phyloP scores from a whole-genome alignment of 2,113 vertebrate species.

The Heteronetta atricapilla region DNA sequence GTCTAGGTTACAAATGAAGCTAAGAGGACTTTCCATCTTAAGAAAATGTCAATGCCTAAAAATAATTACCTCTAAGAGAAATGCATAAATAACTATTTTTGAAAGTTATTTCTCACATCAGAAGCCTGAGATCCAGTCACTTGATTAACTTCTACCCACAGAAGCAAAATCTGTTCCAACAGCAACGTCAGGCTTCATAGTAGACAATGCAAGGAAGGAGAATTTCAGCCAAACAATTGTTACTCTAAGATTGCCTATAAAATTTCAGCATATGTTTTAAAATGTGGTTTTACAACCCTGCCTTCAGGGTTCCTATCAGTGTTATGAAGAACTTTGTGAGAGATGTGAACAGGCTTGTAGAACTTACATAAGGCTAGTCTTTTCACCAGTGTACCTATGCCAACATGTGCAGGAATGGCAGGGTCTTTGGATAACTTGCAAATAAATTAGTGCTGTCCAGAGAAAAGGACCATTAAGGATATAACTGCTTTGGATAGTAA shows the following conservation, averaged over 20 bases:
- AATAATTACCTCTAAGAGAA: slow-evolving; percentile 56
- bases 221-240: background rate
- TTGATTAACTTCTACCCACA: slow-evolving; percentile 16
- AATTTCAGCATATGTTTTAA: background rate
- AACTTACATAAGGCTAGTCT: background rate
- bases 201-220: background rate
- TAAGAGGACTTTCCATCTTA: slow-evolving; percentile 56
- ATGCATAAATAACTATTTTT: slow-evolving; percentile 43
- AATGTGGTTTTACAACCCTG: background rate
- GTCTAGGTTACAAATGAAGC: slow-evolving; percentile 50
- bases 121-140: background rate
- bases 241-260: background rate
- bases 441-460: background rate
- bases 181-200: background rate
- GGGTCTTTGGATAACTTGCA: background rate
- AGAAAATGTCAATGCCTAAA: slow-evolving; percentile 30
- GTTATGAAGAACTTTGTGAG: background rate
- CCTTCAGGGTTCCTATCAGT: background rate
- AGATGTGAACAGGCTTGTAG: background rate
- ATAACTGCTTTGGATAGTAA: background rate
- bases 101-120: slow-evolving; percentile 51
- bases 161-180: background rate
- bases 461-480: background rate
- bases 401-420: background rate
- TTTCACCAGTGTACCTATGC: background rate